Conservation (phyloP, 37 sponge, comb jelly and placozoan genomes). For the Ianthella basta region DNA sequence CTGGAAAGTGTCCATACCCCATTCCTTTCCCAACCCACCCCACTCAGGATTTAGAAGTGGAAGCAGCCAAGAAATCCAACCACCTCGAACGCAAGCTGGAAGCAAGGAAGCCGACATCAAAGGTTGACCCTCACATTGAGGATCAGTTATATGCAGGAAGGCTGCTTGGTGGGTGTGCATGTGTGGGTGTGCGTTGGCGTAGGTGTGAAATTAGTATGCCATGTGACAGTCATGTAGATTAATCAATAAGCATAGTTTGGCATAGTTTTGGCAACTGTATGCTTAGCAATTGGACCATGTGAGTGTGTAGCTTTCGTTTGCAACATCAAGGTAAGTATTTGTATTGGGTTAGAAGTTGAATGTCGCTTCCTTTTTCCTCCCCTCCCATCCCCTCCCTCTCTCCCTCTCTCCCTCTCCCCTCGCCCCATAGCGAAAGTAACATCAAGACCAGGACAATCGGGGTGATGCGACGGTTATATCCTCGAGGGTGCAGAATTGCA, state of each 20-base stretch:
- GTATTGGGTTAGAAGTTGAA: not conserved
- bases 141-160: constrained; percentile 97
- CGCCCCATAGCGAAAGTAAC: constrained; percentile 80
- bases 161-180: constrained; percentile 69
- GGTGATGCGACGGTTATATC: constrained; percentile 96
- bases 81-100: constrained; percentile 77
- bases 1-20: too few relatives aligned
- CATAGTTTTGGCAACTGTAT: too few relatives aligned
- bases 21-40: too few relatives aligned
- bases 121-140: constrained; percentile 87
- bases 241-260: too few relatives aligned
- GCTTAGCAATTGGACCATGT: too few relatives aligned
- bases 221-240: too few relatives aligned
- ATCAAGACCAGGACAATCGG: constrained; percentile 97
- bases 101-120: constrained; percentile 66
- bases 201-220: too few relatives aligned
- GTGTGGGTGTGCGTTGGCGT: too few relatives aligned
- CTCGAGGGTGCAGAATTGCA: constrained; percentile 96
- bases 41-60: constrained; percentile 49
- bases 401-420: not conserved
- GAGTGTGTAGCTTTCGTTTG: constrained; percentile 20
- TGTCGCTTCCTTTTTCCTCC: not conserved
- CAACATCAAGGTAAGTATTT: constrained; percentile 89
- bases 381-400: not conserved
- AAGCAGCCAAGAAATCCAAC: constrained; percentile 73